Conservation (phyloP, 2,113 vertebrate genomes). For the Nyctibius bracteatus region DNA sequence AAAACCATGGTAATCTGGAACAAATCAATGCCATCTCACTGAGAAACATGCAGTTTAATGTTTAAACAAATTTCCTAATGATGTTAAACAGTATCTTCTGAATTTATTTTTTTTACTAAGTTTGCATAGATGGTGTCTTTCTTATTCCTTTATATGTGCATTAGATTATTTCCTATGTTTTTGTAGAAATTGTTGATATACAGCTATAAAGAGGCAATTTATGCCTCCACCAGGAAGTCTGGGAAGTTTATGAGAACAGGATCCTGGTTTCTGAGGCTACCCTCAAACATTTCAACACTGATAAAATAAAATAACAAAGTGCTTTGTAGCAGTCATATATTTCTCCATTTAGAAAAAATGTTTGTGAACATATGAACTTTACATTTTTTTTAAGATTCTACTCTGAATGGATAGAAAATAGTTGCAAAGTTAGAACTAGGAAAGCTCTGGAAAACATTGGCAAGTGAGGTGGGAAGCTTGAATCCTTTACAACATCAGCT, state of each 20-base stretch:
- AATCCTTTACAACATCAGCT: not conserved
- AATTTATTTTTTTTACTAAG: not conserved
- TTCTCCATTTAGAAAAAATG: not conserved
- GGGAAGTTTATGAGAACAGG: not conserved
- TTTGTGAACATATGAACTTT: rapidly evolving
- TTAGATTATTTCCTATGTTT: not conserved
- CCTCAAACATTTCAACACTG: not conserved
- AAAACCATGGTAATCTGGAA: not conserved
- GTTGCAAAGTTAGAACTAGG: not conserved
- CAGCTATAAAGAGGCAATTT: not conserved
- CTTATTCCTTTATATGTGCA: not conserved
- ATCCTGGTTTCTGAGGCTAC: not conserved
- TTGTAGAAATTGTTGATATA: not conserved
- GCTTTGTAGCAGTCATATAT: not conserved
- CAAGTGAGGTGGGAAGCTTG: not conserved
- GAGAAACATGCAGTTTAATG: not conserved
- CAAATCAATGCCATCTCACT: not conserved
- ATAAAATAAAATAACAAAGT: not conserved
- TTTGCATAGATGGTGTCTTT: not conserved
- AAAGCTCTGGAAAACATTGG: not conserved
- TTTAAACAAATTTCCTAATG: not conserved
- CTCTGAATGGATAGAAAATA: not conserved
- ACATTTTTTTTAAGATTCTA: not conserved
- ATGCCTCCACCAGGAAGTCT: not conserved
- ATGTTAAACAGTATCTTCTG: not conserved